These are phyloP conservation scores for Alethe castanea DNA, from an alignment of 2,113 vertebrate genomes.

Conservation along the genomic window DNA sequence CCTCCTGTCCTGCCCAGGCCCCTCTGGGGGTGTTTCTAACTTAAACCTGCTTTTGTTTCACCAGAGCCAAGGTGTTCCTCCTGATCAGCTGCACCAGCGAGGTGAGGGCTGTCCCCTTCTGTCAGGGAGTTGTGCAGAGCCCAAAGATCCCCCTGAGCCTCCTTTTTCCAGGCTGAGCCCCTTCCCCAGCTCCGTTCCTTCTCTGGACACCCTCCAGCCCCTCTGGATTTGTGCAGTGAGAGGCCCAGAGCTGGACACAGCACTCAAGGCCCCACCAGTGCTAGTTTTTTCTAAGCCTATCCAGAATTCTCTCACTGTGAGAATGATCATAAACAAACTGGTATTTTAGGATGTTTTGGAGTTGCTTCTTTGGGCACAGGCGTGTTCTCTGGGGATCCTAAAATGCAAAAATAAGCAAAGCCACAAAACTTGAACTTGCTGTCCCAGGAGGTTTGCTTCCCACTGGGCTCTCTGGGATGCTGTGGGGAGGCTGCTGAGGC, in stretches of 20 bases:
- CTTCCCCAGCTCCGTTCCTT: not conserved
- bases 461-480: not conserved
- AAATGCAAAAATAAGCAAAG: not conserved
- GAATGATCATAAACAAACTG: not conserved
- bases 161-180: not conserved
- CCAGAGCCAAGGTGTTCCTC: not conserved
- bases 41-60: not conserved
- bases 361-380: not conserved
- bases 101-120: not conserved
- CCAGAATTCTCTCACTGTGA: not conserved
- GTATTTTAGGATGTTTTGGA: not conserved
- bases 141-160: not conserved
- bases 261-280: not conserved
- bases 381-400: not conserved
- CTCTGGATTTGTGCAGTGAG: not conserved
- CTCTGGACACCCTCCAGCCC: not conserved
- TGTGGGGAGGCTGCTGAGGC: not conserved
- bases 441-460: not conserved
- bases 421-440: not conserved
- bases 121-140: not conserved
- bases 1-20: not conserved
- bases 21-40: not conserved
- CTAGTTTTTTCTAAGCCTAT: not conserved
- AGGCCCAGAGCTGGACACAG: not conserved
- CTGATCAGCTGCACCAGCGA: rapidly evolving